These are phyloP conservation scores for Caenorhabditis plicata DNA, from an alignment of 2,888 invertebrate species.

Conservation along the genomic window DNA sequence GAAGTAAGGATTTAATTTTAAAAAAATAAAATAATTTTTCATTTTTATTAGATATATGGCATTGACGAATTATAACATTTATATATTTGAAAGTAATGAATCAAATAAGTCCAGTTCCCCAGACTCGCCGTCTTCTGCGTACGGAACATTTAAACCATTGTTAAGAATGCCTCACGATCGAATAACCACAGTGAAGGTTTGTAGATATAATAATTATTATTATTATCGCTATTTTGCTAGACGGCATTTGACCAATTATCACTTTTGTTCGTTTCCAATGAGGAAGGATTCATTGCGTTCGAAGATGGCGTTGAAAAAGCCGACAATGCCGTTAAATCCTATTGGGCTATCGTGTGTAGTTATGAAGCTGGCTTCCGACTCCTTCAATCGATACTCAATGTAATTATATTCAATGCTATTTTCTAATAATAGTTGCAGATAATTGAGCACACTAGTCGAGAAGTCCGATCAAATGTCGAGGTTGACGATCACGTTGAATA, in stretches of 20 bases:
- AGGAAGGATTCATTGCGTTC: slow-evolving; percentile 11
- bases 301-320: slow-evolving; percentile 4
- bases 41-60: slow-evolving; percentile 21
- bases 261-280: slow-evolving; percentile 9
- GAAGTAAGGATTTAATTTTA: too few species aligned
- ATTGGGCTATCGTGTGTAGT: slow-evolving; percentile 8
- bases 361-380: slow-evolving; percentile 15
- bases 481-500: slow-evolving; percentile 26
- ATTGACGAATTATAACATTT: slow-evolving; percentile 25
- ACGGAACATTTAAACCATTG: slow-evolving; percentile 17
- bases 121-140: background rate
- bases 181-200: slow-evolving; percentile 14
- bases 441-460: slow-evolving; percentile 10
- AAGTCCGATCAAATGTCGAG: background rate
- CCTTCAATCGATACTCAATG: slow-evolving; percentile 14
- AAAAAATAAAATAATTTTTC: too few species aligned
- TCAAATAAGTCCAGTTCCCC: background rate
- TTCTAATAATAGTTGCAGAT: too few species aligned
- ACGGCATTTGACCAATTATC: slow-evolving; percentile 16
- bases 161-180: slow-evolving; percentile 18
- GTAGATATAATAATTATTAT: too few species aligned
- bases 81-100: slow-evolving; percentile 3
- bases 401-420: too few species aligned
- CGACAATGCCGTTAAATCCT: slow-evolving; percentile 1
- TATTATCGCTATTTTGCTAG: background rate